Evolutionary conservation across 1,140 invertebrate species (phyloP), one percentile per base, ranked within the genome.

Genomic region (Brachionus angularis): DNA sequence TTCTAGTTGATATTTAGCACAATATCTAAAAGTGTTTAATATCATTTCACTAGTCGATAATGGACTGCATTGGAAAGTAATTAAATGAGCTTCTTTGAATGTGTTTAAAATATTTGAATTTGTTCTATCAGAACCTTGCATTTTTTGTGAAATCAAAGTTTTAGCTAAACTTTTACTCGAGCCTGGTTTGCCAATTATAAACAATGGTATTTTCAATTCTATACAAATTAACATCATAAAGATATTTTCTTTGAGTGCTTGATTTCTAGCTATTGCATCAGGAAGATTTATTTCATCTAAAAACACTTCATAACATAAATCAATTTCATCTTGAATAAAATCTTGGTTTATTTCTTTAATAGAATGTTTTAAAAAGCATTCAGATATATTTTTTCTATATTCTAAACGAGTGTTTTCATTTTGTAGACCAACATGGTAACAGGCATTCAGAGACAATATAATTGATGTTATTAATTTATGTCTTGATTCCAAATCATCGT

Each of bases 221-320:
- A 78, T 77, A 61, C 78, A 79, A 21, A 77, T 71, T 12, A 79
- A 74, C 76, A 79, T 79, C 75, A 79, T 76, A 33, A 79, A 79
- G 12, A 79, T 71, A 47, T 79, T 79, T 61, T 79, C 78, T 62
- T 76, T 77, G 46, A 79, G 73, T 2, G 78, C 78, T 46, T 77
- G 75, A 71, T 80, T 80, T 14, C 72, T 67, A 5, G 79, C 77
- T 36, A 79, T 79, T 5, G 73, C 73, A 58, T 78, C 78, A 34
- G 72, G 36, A 5, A 73, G 72, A 16, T 69, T 74, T 0, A 78
- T 74, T 61, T 76, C 74, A 21, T 77, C 73, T 14, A 79, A 44
- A 42, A 79, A 77, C 10, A 74, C 64, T 47, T 77, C 73, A 67
- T 79, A 76, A 49, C 78, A 79, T 2, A 75, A 27, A n/a, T 46